Evolutionary conservation across 2,888 invertebrate genomes (phyloP).

Genomic region (Drosophila nr. perissopoda): DNA sequence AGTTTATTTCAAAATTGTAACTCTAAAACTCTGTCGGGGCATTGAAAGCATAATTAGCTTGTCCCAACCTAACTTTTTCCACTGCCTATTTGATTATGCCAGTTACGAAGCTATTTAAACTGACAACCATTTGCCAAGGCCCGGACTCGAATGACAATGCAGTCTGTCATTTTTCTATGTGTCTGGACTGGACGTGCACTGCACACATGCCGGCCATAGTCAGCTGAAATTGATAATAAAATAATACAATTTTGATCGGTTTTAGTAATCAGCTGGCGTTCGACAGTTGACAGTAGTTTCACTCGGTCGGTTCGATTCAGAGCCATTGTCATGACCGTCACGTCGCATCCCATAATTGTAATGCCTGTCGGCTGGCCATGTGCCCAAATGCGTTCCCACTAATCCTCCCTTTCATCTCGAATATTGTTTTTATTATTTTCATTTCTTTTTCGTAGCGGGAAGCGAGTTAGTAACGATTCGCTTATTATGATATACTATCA

Average conservation of each 20-base stretch:
- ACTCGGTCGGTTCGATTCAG: conserved; percentile 2
- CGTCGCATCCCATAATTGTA: conserved; percentile 42
- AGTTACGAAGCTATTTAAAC: not conserved
- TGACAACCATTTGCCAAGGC: not conserved
- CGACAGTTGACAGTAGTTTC: conserved; percentile 39
- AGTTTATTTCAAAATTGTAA: not conserved
- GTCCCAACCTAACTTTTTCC: not conserved
- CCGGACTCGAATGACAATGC: not conserved
- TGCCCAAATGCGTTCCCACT: conserved; percentile 57
- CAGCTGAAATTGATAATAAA: not conserved
- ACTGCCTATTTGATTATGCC: not conserved
- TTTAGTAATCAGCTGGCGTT: conserved; percentile 35
- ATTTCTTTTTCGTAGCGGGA: conserved; percentile 86
- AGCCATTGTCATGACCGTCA: conserved; percentile 66
- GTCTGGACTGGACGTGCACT: not conserved
- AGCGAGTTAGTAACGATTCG: conserved; percentile 88
- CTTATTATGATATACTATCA: conserved; percentile 91
- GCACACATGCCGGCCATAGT: not conserved
- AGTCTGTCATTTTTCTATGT: not conserved
- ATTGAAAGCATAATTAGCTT: not conserved
- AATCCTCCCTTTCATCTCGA: not conserved
- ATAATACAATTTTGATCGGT: not conserved
- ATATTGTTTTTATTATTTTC: not conserved
- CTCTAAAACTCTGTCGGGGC: not conserved
- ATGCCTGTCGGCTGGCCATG: conserved; percentile 56